Conservation (phyloP, 2,113 vertebrate genomes). For the Sphyrna mokarran region DNA sequence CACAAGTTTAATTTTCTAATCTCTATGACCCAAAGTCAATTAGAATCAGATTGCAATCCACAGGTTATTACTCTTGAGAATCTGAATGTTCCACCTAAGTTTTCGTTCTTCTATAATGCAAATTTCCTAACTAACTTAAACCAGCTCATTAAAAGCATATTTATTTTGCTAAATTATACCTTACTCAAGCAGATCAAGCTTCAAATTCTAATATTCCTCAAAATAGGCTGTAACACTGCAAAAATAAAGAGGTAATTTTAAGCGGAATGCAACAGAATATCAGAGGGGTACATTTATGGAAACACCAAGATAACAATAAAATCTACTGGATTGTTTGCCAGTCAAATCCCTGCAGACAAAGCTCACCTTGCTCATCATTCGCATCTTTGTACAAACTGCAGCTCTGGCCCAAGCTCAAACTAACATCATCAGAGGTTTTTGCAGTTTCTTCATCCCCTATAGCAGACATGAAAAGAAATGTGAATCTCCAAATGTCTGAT, state of each 20-base stretch:
- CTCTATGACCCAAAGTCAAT: too few relatives aligned
- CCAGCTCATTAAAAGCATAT: not conserved
- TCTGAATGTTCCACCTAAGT: not conserved
- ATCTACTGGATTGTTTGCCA: not conserved
- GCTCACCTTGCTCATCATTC: conserved; percentile 87
- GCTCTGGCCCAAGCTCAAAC: conserved; percentile 87
- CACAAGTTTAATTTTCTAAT: too few relatives aligned
- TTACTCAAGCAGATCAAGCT: not conserved
- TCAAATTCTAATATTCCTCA: not conserved
- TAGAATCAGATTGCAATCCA: too few relatives aligned
- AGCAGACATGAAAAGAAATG: conserved; percentile 39
- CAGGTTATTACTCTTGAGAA: not conserved
- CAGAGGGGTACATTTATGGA: not conserved
- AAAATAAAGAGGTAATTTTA: not conserved
- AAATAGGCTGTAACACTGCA: not conserved
- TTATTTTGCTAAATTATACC: not conserved
- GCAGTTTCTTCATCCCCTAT: conserved; percentile 76
- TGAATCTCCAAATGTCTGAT: not conserved
- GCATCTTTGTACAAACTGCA: conserved; percentile 80
- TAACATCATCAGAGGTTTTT: conserved; percentile 89
- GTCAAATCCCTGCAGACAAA: not conserved
- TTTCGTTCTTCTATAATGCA: not conserved
- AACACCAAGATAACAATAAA: not conserved
- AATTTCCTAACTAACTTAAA: not conserved
- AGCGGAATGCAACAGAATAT: not conserved